Percentiles rank a stretch among this genome's conserved stretches.
phyloP scores from a whole-genome alignment of 2,113 vertebrate species.

The Carassius gibelio region DNA sequence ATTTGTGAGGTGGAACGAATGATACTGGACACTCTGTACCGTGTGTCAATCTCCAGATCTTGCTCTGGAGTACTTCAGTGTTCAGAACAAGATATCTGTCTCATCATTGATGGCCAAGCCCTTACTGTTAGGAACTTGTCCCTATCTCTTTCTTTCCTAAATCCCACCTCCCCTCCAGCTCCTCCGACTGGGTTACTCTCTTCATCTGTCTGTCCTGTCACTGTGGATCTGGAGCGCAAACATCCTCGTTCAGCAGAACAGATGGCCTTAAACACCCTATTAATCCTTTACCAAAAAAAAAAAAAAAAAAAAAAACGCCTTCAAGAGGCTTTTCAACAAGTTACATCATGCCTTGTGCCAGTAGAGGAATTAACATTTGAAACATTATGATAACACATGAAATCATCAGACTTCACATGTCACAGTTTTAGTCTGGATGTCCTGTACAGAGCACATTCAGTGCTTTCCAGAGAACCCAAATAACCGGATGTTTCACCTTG shows the following conservation, averaged over 20 bases:
- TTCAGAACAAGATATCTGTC: neutral
- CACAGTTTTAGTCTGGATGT: no score
- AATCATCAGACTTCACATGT: neutral
- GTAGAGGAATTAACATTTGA: neutral
- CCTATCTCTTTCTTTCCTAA: neutral
- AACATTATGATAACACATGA: neutral
- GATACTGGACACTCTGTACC: neutral
- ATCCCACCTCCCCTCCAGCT: neutral
- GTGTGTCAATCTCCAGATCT: neutral
- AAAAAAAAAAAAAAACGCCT: neutral
- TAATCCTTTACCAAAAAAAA: neutral
- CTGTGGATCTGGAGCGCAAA: neutral
- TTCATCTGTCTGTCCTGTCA: neutral
- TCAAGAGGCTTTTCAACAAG: neutral
- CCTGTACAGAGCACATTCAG: no score
- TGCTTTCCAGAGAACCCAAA: no score
- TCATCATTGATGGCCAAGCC: neutral
- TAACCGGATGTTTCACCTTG: no score
- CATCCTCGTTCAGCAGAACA: neutral
- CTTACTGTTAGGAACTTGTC: neutral
- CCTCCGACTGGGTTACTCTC: conserved; percentile 11
- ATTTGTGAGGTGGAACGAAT: neutral
- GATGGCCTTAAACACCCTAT: neutral
- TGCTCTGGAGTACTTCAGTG: neutral
- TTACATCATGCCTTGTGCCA: neutral